Percentiles rank a stretch among this genome's conserved stretches.
Evolutionary conservation across 2,797 vertebrate species (phyloP).

Genomic region (Molossus alvarezi): DNA sequence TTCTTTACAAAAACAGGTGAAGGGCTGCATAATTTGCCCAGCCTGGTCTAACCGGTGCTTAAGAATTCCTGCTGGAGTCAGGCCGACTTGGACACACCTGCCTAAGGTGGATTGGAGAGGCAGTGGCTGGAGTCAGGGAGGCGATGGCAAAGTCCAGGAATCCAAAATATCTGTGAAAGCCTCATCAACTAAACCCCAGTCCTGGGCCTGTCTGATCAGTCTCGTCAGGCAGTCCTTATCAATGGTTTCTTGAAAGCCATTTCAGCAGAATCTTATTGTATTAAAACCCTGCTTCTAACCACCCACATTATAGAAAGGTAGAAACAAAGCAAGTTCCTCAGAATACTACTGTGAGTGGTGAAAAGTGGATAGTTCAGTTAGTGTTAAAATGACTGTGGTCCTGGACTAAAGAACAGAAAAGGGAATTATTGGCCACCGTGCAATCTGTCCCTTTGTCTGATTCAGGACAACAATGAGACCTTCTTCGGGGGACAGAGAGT

Average conservation of each 20-base stretch:
- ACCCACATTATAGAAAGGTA: background rate
- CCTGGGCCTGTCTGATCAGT: background rate
- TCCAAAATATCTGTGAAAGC: conserved; percentile 29
- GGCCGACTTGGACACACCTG: background rate
- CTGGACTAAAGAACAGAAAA: background rate
- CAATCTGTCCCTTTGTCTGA: background rate
- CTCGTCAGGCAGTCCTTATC: background rate
- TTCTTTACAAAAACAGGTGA: conserved; percentile 66
- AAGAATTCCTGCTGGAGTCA: background rate
- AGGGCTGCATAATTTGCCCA: background rate
- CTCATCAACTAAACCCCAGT: background rate
- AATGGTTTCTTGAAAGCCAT: background rate
- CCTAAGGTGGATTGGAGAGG: background rate
- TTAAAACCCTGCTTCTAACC: background rate
- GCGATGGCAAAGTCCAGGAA: background rate
- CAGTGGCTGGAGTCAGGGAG: background rate
- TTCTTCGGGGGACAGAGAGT: background rate
- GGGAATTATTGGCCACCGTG: background rate
- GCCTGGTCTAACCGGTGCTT: background rate
- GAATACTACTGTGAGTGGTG: background rate
- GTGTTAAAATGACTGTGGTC: background rate
- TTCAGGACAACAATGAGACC: background rate
- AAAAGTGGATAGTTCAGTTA: background rate
- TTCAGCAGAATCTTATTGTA: background rate
- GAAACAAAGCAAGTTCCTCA: background rate